Evolutionary conservation across 2,888 invertebrate species (phyloP).

Genomic region (Heliconius sara): DNA sequence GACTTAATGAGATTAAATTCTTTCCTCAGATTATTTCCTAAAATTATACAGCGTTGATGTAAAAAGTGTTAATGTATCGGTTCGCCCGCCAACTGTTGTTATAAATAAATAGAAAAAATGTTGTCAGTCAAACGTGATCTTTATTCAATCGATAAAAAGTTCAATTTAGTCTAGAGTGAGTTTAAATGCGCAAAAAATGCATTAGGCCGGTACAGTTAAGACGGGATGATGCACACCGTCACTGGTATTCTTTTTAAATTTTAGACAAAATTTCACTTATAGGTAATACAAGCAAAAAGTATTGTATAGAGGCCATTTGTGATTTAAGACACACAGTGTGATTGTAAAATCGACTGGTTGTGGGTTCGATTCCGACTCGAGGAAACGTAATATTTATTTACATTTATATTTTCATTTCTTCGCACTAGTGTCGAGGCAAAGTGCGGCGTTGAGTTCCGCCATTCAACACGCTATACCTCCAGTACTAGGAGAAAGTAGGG

Average conservation of each 20-base stretch:
- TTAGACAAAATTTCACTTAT: neutral
- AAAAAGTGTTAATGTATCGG: slow-evolving; percentile 34
- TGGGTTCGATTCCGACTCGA: too few species aligned
- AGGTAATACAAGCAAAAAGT: too few species aligned
- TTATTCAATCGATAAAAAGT: slow-evolving; percentile 12
- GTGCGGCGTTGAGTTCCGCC: too few species aligned
- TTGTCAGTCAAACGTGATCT: slow-evolving; percentile 15
- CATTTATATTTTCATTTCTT: too few species aligned
- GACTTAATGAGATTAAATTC: neutral
- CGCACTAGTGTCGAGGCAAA: too few species aligned
- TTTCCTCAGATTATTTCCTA: neutral
- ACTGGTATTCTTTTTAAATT: neutral
- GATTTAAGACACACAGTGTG: too few species aligned
- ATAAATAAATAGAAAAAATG: slow-evolving; percentile 23
- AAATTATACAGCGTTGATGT: slow-evolving; percentile 2
- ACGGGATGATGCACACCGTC: slow-evolving; percentile 31
- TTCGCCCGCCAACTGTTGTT: slow-evolving; percentile 27
- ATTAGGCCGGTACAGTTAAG: slow-evolving; percentile 46
- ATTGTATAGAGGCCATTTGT: too few species aligned
- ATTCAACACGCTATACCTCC: too few species aligned
- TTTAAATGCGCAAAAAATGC: slow-evolving; percentile 44
- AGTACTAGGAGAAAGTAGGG: too few species aligned
- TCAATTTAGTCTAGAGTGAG: slow-evolving; percentile 24
- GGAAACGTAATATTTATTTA: too few species aligned
- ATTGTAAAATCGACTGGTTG: too few species aligned